Conservation (phyloP, 2,113 vertebrate species). For the Atherinomorus stipes region DNA sequence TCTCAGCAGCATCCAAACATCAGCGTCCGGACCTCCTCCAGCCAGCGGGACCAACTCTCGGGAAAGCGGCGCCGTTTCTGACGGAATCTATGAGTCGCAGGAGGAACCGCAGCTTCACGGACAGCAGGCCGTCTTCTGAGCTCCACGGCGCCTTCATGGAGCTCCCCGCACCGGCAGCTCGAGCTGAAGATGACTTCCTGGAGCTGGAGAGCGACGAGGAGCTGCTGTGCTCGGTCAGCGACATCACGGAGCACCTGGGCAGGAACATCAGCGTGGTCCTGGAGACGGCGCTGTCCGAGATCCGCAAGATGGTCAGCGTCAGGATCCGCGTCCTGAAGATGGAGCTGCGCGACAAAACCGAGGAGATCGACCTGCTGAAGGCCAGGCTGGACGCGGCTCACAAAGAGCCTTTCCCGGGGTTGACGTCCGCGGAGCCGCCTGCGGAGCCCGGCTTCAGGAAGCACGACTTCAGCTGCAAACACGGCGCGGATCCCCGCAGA, state of each 20-base stretch:
- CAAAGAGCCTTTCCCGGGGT: constrained; percentile 55
- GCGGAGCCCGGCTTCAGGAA: constrained; percentile 61
- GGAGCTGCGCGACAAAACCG: constrained; percentile 82
- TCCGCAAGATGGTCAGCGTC: constrained; percentile 83
- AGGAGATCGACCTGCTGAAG: constrained; percentile 78
- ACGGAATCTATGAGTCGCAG: constrained; percentile 75
- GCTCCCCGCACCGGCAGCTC: constrained; percentile 48
- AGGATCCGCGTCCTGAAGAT: constrained; percentile 81
- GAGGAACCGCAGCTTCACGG: constrained; percentile 65
- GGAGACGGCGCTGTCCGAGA: constrained; percentile 82
- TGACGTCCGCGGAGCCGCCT: constrained; percentile 34
- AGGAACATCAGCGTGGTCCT: constrained; percentile 83
- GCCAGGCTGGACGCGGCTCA: constrained; percentile 67
- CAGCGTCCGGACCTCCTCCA: too few relatives aligned
- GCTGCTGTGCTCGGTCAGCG: constrained; percentile 82
- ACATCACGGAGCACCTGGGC: constrained; percentile 84
- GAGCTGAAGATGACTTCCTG: constrained; percentile 69
- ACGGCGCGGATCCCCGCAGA: constrained; percentile 66
- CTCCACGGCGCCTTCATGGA: constrained; percentile 74
- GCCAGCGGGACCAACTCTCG: constrained; percentile 24
- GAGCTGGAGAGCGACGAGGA: constrained; percentile 82
- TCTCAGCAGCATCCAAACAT: constrained; percentile 58
- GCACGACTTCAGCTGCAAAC: constrained; percentile 58
- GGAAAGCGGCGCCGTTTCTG: background rate
- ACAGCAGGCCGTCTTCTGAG: constrained; percentile 64